Conservation (phyloP, 1,140 invertebrate species). For the Portunus trituberculatus region DNA sequence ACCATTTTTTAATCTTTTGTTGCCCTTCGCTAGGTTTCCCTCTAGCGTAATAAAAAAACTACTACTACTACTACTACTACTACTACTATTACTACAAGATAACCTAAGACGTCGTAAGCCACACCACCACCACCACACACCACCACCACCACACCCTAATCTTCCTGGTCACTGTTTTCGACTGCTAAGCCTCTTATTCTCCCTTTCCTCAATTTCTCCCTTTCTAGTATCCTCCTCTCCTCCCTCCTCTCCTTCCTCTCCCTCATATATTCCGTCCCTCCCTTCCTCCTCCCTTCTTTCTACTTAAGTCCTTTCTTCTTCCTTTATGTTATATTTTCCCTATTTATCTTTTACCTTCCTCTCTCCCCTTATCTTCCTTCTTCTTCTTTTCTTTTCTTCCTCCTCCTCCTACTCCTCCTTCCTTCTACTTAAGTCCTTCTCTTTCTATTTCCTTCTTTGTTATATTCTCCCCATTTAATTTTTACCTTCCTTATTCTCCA, state of each 20-base stretch:
- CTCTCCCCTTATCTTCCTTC: neutral
- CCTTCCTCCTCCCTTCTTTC: neutral
- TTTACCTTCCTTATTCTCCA: neutral
- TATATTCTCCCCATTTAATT: neutral
- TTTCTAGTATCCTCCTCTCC: neutral
- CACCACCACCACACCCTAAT: slow-evolving; percentile 17
- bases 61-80: slow-evolving; percentile 20
- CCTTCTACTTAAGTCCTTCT: neutral
- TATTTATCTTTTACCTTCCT: neutral
- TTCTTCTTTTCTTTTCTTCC: neutral
- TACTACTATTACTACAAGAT: neutral
- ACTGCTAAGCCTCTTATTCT: neutral
- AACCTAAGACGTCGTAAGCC: too few species aligned
- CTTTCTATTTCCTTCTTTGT: neutral
- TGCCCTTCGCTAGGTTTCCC: too few species aligned
- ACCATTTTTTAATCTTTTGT: too few species aligned
- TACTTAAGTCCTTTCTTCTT: too few species aligned
- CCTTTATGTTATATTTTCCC: neutral
- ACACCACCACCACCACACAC: neutral
- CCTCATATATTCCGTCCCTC: neutral
- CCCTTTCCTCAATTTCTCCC: neutral
- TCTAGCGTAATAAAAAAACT: too few species aligned
- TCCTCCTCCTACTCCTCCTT: too few species aligned
- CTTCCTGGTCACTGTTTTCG: neutral
- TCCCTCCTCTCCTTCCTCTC: neutral